phyloP scores from a whole-genome alignment of 2,888 invertebrate species.

The Melieria crassipennis region DNA sequence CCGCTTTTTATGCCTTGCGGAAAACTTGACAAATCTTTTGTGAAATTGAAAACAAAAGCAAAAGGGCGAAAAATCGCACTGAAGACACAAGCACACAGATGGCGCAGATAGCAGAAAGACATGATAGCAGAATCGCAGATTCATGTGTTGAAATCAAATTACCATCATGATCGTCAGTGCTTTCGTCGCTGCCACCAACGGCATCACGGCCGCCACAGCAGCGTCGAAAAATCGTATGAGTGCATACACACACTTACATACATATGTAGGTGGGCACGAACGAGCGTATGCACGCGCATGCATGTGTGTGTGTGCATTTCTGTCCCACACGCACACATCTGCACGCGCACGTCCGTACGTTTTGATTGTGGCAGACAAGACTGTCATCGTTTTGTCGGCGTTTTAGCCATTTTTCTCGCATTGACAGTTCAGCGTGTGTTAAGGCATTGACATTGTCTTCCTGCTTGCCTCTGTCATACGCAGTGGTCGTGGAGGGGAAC shows the following conservation, averaged over 20 bases:
- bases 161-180: slow-evolving; percentile 25
- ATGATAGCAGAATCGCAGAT: slow-evolving; percentile 4
- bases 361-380: neutral
- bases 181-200: neutral
- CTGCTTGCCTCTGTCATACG: neutral
- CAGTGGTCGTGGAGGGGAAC: neutral
- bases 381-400: slow-evolving; percentile 9
- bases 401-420: slow-evolving; percentile 21
- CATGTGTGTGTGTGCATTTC: too few relatives aligned
- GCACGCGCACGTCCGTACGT: neutral
- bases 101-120: too few relatives aligned
- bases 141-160: slow-evolving; percentile 31
- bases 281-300: too few relatives aligned
- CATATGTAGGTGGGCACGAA: too few relatives aligned
- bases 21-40: slow-evolving; percentile 15
- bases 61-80: slow-evolving; percentile 16
- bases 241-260: too few relatives aligned
- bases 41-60: slow-evolving; percentile 16
- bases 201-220: too few relatives aligned
- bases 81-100: neutral
- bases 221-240: too few relatives aligned
- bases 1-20: slow-evolving; percentile 11
- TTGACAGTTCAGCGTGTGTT: slow-evolving; percentile 7
- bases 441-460: slow-evolving; percentile 17
- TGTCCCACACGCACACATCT: neutral